Base-by-base conservation (phyloP, 2,888 invertebrate genomes). In the Automeris io region DNA sequence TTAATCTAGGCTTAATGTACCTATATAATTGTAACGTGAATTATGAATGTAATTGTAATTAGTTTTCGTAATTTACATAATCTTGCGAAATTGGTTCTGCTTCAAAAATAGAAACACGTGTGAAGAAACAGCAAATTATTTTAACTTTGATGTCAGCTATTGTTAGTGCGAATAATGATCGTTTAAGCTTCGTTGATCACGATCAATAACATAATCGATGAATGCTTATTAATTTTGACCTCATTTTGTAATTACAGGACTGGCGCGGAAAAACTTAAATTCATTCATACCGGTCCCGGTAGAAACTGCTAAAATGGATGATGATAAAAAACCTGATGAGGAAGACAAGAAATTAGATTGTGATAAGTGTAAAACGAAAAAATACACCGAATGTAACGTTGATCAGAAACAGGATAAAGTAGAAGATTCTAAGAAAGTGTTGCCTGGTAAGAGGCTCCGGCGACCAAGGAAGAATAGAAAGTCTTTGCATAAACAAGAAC, bases 201-300 rank as follows among this genome's bases (percentile, higher is more conserved):
- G n/a, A n/a, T n/a, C n/a, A n/a, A n/a, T n/a, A 18, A 33, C 18
- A 11, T 19, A 24, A 7, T 18, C n/a, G 22, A 37, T 24, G 25
- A 12, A 11, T 22, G n/a, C 24, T 39, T 33, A 31, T 19, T 16
- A 25, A 37, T 7, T 35, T 35, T 40, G 25, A 31, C 16, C 2
- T 21, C 34, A 19, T 37, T 44, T 23, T 31, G 35, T n/a, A 21
- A 39, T 75, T 80, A 35, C 74, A 87, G 87, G 73, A 8, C 61
- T 80, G 36, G 87, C 87, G 21, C 67, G 77, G 33, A 86, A 78
- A 51, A 86, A 86, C 49, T 59, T 87, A 11, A 64, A 58, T 19
- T 82, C 83, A 5, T 87, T 82, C 44, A 72, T 87, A 50, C 80
- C 86, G 18, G 76, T 87, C 8, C 87, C 87, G 8, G 43, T 59